Conservation (phyloP, 2,888 invertebrate genomes). For the Phorcus lineatus region DNA sequence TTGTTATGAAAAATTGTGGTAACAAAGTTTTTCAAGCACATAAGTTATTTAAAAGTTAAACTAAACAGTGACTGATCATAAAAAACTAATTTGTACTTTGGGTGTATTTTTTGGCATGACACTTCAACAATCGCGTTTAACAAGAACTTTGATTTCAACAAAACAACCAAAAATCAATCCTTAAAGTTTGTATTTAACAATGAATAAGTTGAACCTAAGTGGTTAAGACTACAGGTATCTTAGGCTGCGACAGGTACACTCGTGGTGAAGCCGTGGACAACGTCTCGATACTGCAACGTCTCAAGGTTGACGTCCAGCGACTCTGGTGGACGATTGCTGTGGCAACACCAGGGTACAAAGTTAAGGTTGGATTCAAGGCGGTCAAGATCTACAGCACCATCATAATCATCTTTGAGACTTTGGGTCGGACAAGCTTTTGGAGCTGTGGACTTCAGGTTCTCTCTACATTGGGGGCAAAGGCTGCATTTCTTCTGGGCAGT, state of each 20-base stretch:
- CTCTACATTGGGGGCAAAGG: neutral
- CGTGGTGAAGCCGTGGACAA: neutral
- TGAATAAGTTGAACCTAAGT: too few species aligned
- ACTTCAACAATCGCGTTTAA: too few species aligned
- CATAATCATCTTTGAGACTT: neutral
- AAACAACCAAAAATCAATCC: too few species aligned
- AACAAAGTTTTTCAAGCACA: too few species aligned
- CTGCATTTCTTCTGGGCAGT: neutral
- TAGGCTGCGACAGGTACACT: neutral
- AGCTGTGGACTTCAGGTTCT: neutral
- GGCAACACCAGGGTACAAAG: neutral
- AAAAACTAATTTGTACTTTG: too few species aligned
- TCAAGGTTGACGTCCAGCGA: neutral
- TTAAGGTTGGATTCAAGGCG: neutral
- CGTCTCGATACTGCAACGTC: neutral
- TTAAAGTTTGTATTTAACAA: too few species aligned
- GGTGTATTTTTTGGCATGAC: too few species aligned
- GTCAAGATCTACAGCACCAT: neutral
- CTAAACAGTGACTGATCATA: too few species aligned
- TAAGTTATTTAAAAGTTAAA: too few species aligned
- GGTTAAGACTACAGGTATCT: too few species aligned
- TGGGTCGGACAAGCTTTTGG: neutral
- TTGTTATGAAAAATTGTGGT: too few species aligned
- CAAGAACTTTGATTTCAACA: too few species aligned
- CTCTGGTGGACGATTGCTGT: constrained; percentile 12